Evolutionary conservation across 2,797 vertebrate genomes (phyloP).

Genomic region (Spea hammondii): DNA sequence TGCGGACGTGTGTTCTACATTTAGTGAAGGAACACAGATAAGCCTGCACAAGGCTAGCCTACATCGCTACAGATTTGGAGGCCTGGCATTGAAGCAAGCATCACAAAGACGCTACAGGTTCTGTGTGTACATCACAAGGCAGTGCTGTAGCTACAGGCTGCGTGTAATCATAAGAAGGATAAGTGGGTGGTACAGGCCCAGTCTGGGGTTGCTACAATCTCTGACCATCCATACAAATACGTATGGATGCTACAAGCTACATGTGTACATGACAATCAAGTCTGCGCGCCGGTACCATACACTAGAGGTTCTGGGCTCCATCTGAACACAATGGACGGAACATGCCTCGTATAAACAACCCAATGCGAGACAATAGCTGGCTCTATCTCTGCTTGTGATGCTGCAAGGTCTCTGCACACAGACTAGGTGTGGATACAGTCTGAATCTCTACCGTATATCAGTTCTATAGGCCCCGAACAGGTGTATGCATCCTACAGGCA

Average conservation of each 20-base stretch:
- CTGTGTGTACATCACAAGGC: slow-evolving; percentile 46
- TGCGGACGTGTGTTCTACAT: background rate
- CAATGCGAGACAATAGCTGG: background rate
- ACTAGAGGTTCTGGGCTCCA: slow-evolving; percentile 4
- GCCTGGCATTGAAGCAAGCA: slow-evolving; percentile 5
- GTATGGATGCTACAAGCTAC: slow-evolving; percentile 20
- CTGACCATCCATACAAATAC: slow-evolving; percentile 35
- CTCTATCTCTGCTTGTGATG: slow-evolving; percentile 10
- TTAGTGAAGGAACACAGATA: background rate
- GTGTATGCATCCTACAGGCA: slow-evolving; percentile 23
- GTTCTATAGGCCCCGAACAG: slow-evolving; percentile 17
- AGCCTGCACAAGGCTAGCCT: background rate
- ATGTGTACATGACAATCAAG: slow-evolving; percentile 1
- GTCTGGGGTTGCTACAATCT: slow-evolving; percentile 40
- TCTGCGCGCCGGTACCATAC: background rate
- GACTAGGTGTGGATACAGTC: slow-evolving; percentile 40
- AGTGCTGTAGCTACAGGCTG: slow-evolving; percentile 39
- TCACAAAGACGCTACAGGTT: slow-evolving; percentile 48
- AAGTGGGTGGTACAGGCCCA: slow-evolving; percentile 50
- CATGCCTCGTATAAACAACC: background rate
- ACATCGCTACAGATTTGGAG: background rate
- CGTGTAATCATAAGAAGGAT: slow-evolving; percentile 28
- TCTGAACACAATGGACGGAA: slow-evolving; percentile 20
- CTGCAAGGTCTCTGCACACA: slow-evolving; percentile 26
- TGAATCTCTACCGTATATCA: slow-evolving; percentile 1